phyloP scores from a whole-genome alignment of 2,797 vertebrate genomes.

The Danio jaintianensis region DNA sequence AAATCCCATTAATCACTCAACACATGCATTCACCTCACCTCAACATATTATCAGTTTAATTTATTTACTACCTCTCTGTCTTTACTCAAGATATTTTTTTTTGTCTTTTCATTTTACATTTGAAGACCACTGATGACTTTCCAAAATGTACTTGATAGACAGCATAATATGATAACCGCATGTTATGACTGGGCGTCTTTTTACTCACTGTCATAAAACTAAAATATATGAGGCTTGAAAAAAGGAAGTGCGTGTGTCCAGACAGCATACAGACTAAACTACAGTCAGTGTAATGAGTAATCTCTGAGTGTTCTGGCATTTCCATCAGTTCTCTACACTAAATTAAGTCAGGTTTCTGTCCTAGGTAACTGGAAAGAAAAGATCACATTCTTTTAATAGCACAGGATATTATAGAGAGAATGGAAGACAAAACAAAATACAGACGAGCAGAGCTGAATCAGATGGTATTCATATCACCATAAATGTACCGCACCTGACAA shows the following conservation, averaged over 20 bases:
- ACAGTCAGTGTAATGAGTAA: conserved; percentile 1
- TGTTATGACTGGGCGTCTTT: not conserved
- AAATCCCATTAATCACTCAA: conserved; percentile 42
- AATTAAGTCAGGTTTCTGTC: not conserved
- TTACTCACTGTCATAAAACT: not conserved
- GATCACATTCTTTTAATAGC: not conserved
- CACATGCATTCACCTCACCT: not conserved
- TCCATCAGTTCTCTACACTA: not conserved
- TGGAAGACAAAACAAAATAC: not conserved
- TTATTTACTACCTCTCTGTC: too few relatives aligned
- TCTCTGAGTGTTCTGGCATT: not conserved
- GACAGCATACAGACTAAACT: not conserved
- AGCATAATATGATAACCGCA: not conserved
- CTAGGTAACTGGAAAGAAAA: not conserved
- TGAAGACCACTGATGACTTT: not conserved
- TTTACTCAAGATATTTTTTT: not conserved
- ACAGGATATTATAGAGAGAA: not conserved
- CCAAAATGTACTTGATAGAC: not conserved
- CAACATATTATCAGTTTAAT: not conserved
- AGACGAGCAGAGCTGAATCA: conserved; percentile 7
- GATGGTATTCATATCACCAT: not conserved
- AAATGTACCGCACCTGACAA: not conserved
- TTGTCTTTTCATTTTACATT: not conserved
- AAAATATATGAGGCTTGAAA: not conserved
- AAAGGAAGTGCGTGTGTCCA: conserved; percentile 9